A percentile compares a stretch with the other conserved stretches of the same genome.
phyloP scores from a whole-genome alignment of 2,797 vertebrate species.

The Bradypodion pumilum region DNA sequence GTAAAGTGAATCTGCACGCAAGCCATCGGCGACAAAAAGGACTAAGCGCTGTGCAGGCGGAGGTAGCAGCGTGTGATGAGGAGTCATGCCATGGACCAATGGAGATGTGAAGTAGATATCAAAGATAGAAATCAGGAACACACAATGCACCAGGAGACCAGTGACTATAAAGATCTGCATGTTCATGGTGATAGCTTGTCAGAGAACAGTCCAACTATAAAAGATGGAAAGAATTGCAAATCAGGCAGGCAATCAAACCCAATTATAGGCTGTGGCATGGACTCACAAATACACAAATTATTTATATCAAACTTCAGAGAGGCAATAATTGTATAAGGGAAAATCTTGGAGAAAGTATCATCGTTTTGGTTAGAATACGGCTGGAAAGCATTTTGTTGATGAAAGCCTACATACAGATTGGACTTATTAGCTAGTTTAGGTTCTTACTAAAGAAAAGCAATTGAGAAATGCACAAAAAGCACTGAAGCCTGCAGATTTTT shows the following conservation, averaged over 20 bases:
- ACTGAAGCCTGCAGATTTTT: neutral
- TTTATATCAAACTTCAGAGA: neutral
- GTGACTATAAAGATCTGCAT: constrained; percentile 84
- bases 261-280: neutral
- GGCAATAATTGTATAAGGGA: too few species aligned
- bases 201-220: constrained; percentile 40
- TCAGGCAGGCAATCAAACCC: neutral
- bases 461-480: neutral
- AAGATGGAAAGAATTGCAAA: neutral
- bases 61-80: constrained; percentile 78
- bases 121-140: constrained; percentile 96
- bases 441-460: neutral
- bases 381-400: neutral
- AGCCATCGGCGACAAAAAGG: constrained; percentile 92
- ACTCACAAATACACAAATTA: neutral
- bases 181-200: constrained; percentile 67
- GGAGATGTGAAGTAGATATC: constrained; percentile 99
- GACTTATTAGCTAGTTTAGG: neutral
- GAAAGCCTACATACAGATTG: neutral
- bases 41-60: constrained; percentile 90
- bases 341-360: neutral
- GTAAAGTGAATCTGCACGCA: constrained; percentile 89
- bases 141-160: constrained; percentile 88
- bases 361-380: neutral
- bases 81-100: constrained; percentile 94